Base-by-base conservation (phyloP, 2,797 vertebrate species). In the Protonibea diacanthus region DNA sequence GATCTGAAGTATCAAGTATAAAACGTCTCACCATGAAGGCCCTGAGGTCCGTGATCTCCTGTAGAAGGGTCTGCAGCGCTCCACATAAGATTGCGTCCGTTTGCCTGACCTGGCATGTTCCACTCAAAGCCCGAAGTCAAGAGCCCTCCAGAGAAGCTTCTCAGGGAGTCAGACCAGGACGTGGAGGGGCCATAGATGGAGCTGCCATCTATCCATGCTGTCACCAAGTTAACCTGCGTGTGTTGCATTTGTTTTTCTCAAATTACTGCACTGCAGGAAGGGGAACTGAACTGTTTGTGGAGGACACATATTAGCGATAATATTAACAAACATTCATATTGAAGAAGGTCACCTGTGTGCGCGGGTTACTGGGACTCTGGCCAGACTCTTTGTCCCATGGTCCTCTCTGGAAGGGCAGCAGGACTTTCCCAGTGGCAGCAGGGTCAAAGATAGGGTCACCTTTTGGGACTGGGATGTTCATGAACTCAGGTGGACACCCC, bases 121-220 rank as follows among this genome's bases (percentile, higher is more conserved):
- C 20, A 3, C 11, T 85, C 45, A 4, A 86, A 53, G 4, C 94
- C 96, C 0, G 95, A 86, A 0, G 93, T 88, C 91, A 99, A 81
- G 61, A 81, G 92, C 0, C 98, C 98, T 14, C 91, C 68, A 0
- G 91, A 94, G 92, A 99, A 99, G 67, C 76, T 96, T 76, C 98
- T 95, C 88, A 98, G 89, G 23, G 96, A 94, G 80, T 99, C 98
- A 0, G 96, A 96, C 97, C 97, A 98, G 52, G 97, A 97, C 21
- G 96, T 93, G 0, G 96, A 97, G 0, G 96, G 93, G 11, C 98
- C 98, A 0, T 99, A 99, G 82, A 99, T 98, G 88, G 98, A 97
- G 91, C 98, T 99, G 71, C 98, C 98, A 3, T 99, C 98, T 38
- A 99, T 95, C 98, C 98, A 99, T 1, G 97, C 93, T 0, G 97